Evolutionary conservation across 2,888 invertebrate genomes (phyloP).

Genomic region (Dynastes hyllus): DNA sequence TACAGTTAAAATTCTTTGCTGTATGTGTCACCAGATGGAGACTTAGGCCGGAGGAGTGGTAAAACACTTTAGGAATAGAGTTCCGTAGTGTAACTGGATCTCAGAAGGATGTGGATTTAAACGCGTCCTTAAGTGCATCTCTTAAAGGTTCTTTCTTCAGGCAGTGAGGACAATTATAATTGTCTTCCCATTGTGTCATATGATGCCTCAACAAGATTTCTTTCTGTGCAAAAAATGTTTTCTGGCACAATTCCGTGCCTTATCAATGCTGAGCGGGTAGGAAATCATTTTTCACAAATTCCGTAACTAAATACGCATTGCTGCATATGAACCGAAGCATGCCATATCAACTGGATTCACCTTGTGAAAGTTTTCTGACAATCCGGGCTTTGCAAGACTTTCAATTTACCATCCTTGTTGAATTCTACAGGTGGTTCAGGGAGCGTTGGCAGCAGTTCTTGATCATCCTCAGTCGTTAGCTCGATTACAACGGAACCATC

Average conservation of each 20-base stretch:
- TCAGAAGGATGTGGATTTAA: constrained; percentile 74
- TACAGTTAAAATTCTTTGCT: constrained; percentile 78
- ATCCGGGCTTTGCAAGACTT: constrained; percentile 76
- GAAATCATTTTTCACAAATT: constrained; percentile 80
- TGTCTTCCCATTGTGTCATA: constrained; percentile 76
- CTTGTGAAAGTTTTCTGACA: constrained; percentile 79
- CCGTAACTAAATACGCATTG: constrained; percentile 76
- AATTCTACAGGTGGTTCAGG: constrained; percentile 48
- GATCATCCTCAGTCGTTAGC: constrained; percentile 68
- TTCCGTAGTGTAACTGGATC: constrained; percentile 79
- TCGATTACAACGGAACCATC: constrained; percentile 73
- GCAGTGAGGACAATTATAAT: constrained; percentile 79
- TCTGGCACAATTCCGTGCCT: constrained; percentile 78
- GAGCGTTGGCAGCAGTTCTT: constrained; percentile 54
- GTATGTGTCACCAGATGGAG: constrained; percentile 79
- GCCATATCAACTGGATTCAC: constrained; percentile 76
- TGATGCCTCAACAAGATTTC: constrained; percentile 79
- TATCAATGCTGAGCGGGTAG: constrained; percentile 78
- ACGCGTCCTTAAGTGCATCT: constrained; percentile 77
- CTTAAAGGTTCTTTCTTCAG: constrained; percentile 79
- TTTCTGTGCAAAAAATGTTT: constrained; percentile 80
- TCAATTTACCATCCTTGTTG: constrained; percentile 68
- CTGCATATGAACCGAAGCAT: constrained; percentile 76
- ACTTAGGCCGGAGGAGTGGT: constrained; percentile 78
- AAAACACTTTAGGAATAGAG: constrained; percentile 78